Evolutionary conservation across 2,797 vertebrate genomes (phyloP).

Genomic region (Spondyliosoma cantharus): DNA sequence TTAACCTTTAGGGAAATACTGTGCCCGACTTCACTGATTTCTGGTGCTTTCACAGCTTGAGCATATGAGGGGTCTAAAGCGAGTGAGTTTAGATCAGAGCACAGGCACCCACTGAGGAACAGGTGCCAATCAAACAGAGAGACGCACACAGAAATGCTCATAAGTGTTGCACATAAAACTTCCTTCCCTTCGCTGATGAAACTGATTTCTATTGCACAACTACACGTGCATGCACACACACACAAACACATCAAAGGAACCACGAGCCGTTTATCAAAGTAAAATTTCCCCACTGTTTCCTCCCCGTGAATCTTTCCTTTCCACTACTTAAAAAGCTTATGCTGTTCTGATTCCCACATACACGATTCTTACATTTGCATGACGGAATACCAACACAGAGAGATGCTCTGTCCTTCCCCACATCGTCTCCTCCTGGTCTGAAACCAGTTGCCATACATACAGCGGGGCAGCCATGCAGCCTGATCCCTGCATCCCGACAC

Average conservation of each 20-base stretch:
- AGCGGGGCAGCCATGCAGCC: conserved; percentile 54
- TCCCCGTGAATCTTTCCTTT: conserved; percentile 37
- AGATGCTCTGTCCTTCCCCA: conserved; percentile 47
- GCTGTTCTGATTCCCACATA: conserved; percentile 36
- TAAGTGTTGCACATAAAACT: conserved; percentile 32
- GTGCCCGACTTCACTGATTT: conserved; percentile 71
- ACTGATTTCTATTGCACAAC: conserved; percentile 57
- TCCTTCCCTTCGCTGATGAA: conserved; percentile 37
- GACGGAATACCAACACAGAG: conserved; percentile 51
- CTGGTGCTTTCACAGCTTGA: conserved; percentile 63
- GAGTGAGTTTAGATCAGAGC: conserved; percentile 67
- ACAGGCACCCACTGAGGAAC: conserved; percentile 58
- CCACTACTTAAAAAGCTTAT: conserved; percentile 10
- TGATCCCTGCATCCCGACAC: conserved; percentile 62
- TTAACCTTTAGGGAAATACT: conserved; percentile 77
- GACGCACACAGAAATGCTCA: conserved; percentile 9
- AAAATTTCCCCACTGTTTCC: conserved; percentile 40
- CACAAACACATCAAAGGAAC: conserved; percentile 50
- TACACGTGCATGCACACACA: conserved; percentile 9
- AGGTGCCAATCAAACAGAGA: conserved; percentile 67
- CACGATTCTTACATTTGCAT: conserved; percentile 35
- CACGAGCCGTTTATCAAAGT: conserved; percentile 56
- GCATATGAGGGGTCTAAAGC: conserved; percentile 61
- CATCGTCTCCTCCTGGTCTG: conserved; percentile 60
- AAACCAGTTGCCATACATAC: conserved; percentile 49